Conservation (phyloP, 1,140 invertebrate species). For the Bombus ignitus region DNA sequence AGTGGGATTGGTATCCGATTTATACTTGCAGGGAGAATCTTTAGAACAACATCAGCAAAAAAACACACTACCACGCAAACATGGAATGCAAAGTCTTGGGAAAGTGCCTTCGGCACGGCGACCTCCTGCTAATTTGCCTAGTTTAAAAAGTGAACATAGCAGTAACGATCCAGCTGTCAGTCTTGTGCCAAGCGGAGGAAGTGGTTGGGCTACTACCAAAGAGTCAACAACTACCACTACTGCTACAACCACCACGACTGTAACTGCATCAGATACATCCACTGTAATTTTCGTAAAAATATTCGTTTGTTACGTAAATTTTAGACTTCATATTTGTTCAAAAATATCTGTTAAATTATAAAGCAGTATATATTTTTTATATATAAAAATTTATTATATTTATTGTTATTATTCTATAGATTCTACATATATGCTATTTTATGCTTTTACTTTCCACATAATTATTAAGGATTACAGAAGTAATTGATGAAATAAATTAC, state of each 20-base stretch:
- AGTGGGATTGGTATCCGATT: conserved; percentile 22
- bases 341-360: not conserved
- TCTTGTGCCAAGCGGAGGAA: conserved; percentile 88
- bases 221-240: conserved; percentile 77
- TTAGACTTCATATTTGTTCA: not conserved
- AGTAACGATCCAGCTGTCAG: conserved; percentile 89
- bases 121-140: conserved; percentile 98
- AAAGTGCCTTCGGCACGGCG: conserved; percentile 97
- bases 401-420: not conserved
- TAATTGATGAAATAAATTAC: conserved; percentile 8
- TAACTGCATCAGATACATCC: conserved; percentile 74
- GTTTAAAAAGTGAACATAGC: conserved; percentile 96
- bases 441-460: not conserved
- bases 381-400: too few species aligned
- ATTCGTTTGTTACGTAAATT: not conserved
- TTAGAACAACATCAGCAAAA: conserved; percentile 93
- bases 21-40: conserved; percentile 89
- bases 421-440: not conserved
- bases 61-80: conserved; percentile 95
- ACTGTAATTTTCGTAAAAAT: conserved; percentile 68
- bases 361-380: not conserved
- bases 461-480: not conserved
- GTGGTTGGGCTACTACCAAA: conserved; percentile 87
- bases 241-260: conserved; percentile 78
- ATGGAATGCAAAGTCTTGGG: conserved; percentile 99